Base-by-base conservation (phyloP, 2,888 invertebrate species). In the Orthonychiurus folsomi region DNA sequence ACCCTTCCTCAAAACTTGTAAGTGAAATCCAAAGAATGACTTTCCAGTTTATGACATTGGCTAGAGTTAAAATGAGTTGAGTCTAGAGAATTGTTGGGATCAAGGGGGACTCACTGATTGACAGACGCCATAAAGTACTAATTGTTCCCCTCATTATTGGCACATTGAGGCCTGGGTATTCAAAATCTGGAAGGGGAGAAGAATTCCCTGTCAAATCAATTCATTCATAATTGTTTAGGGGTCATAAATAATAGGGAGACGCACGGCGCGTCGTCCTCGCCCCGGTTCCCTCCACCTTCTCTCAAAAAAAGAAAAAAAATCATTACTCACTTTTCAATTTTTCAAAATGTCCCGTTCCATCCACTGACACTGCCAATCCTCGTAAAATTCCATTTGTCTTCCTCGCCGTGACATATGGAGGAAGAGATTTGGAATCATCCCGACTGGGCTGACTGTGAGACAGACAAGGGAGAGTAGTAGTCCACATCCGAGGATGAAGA, bases 1-100 rank as follows among this genome's bases (percentile, higher is more conserved):
- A 64, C 70, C 56, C 63, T 73, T 52, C 73, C 73, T 60, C 71
- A 66, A 65, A 68, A 65, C 63, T 69, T 73, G 73, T 73, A 70
- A 73, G 73, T 62, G 23, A 50, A 20, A 53, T 50, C 55, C 52
- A 20, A 52, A 52, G 52, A 12, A 37, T 37, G 37, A 37, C 37
- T 37, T 37, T 37, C 15, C 5, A 37, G 5, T 37, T 37, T 37
- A 37, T 37, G 37, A 37, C 37, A 37, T 37, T 37, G 37, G 37
- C 5, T 20, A 52, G 20, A 52, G 52, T 21, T 37, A 37, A 37
- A 37, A 15, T 37, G 37, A 37, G 37, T 37, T n/a, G n/a, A n/a
- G n/a, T n/a, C n/a, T n/a, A n/a, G n/a, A n/a, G n/a, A n/a, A n/a
- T n/a, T n/a, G n/a, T n/a, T n/a, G n/a, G n/a, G n/a, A n/a, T n/a